Percentiles rank a stretch among this genome's conserved stretches.
Evolutionary conservation across 1,140 invertebrate genomes (phyloP).

Genomic region (Physella acuta): DNA sequence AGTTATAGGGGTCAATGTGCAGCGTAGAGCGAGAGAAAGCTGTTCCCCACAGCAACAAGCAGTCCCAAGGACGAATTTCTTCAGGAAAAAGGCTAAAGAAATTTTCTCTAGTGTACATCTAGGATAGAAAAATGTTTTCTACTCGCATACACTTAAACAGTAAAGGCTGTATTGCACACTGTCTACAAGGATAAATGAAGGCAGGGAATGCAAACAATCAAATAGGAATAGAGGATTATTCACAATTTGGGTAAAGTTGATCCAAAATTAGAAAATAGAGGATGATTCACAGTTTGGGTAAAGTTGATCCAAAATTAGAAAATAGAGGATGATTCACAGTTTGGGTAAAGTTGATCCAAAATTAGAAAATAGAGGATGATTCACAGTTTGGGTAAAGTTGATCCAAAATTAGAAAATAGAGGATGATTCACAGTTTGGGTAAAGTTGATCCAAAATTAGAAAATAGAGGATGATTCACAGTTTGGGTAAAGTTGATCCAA

Average conservation of each 20-base stretch:
- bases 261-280: neutral
- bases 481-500: too few species aligned
- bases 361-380: too few species aligned
- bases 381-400: too few species aligned
- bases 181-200: neutral
- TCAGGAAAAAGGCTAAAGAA: conserved; percentile 54
- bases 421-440: too few species aligned
- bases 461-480: too few species aligned
- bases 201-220: neutral
- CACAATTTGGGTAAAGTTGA: neutral
- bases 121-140: conserved; percentile 19
- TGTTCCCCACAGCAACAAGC: conserved; percentile 57
- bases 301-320: too few species aligned
- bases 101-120: conserved; percentile 52
- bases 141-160: neutral
- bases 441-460: too few species aligned
- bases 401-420: too few species aligned
- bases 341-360: too few species aligned
- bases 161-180: neutral
- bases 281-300: too few species aligned
- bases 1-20: conserved; percentile 60
- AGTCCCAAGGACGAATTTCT: conserved; percentile 53
- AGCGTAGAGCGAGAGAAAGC: conserved; percentile 51
- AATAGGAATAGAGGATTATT: neutral
- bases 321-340: too few species aligned